Conservation (phyloP, 2,888 invertebrate genomes). For the Hirtodrosophila duncani region DNA sequence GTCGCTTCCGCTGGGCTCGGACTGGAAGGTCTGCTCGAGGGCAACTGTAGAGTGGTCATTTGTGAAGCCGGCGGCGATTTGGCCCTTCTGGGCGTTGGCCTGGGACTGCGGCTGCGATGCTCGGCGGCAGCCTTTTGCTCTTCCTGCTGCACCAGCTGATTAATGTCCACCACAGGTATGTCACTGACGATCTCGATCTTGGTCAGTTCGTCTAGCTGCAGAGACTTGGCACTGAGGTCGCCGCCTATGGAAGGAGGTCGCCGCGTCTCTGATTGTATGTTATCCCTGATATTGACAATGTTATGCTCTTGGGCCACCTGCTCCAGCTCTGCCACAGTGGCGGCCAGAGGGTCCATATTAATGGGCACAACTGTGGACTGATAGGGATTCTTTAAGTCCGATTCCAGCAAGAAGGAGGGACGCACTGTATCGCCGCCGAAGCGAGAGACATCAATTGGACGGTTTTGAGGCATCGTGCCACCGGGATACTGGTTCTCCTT, state of each 20-base stretch:
- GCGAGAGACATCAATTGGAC: slow-evolving; percentile 74
- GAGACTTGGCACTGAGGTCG: slow-evolving; percentile 50
- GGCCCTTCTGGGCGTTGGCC: slow-evolving; percentile 52
- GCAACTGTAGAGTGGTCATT: slow-evolving; percentile 53
- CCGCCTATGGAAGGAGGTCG: slow-evolving; percentile 68
- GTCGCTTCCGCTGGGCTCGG: slow-evolving; percentile 22
- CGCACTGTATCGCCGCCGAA: slow-evolving; percentile 62
- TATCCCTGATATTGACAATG: slow-evolving; percentile 69
- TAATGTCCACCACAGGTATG: slow-evolving; percentile 61
- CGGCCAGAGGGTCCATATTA: slow-evolving; percentile 55
- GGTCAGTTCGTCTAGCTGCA: slow-evolving; percentile 64
- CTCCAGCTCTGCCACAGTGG: slow-evolving; percentile 68
- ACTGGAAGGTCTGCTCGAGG: slow-evolving; percentile 40
- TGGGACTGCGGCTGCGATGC: slow-evolving; percentile 50
- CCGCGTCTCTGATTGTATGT: slow-evolving; percentile 65
- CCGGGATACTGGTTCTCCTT: slow-evolving; percentile 50
- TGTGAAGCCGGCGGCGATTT: slow-evolving; percentile 37
- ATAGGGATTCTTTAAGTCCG: slow-evolving; percentile 53
- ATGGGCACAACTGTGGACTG: slow-evolving; percentile 47
- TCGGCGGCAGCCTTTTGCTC: slow-evolving; percentile 51
- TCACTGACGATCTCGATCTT: slow-evolving; percentile 65
- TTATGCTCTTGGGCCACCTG: slow-evolving; percentile 58
- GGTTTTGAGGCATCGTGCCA: slow-evolving; percentile 67
- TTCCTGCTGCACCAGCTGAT: slow-evolving; percentile 57
- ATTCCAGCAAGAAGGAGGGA: slow-evolving; percentile 43